A percentile compares a stretch with the other conserved stretches of the same genome.
Evolutionary conservation across 2,888 invertebrate species (phyloP).

Genomic region (Noctua janthe): DNA sequence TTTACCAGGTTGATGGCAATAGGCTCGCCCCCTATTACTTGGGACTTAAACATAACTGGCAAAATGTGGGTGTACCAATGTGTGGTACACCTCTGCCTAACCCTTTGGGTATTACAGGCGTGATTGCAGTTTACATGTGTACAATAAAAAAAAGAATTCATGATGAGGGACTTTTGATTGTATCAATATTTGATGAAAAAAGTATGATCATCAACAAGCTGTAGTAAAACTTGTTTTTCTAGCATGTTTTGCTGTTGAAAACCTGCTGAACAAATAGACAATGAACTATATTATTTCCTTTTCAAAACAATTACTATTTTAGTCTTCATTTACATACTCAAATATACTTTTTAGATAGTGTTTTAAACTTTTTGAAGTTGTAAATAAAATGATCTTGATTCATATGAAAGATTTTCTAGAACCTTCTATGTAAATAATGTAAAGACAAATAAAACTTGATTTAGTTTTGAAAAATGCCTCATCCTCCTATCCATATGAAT

Average conservation of each 20-base stretch:
- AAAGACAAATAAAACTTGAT: not conserved
- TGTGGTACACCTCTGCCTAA: too few species aligned
- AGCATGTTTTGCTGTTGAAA: not conserved
- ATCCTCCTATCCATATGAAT: not conserved
- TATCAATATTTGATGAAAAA: not conserved
- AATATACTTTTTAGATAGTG: constrained; percentile 2
- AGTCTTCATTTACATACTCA: constrained; percentile 8
- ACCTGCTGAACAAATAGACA: constrained; percentile 25
- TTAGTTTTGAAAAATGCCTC: not conserved
- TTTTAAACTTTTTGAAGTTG: not conserved
- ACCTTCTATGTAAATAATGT: not conserved
- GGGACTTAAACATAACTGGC: too few species aligned
- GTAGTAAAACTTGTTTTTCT: constrained; percentile 5
- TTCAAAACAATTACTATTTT: constrained; percentile 6
- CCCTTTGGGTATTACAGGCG: too few species aligned
- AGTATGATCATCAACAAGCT: not conserved
- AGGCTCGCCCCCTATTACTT: too few species aligned
- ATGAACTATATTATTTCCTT: constrained; percentile 9
- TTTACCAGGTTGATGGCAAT: too few species aligned
- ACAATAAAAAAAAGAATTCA: not conserved
- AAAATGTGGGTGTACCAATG: too few species aligned
- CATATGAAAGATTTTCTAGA: not conserved
- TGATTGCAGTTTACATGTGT: not conserved
- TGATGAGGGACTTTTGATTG: not conserved
- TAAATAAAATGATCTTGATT: too few species aligned